These are phyloP conservation scores for Diploscapter pachys DNA, from an alignment of 1,140 invertebrate species.

Conservation along the genomic window DNA sequence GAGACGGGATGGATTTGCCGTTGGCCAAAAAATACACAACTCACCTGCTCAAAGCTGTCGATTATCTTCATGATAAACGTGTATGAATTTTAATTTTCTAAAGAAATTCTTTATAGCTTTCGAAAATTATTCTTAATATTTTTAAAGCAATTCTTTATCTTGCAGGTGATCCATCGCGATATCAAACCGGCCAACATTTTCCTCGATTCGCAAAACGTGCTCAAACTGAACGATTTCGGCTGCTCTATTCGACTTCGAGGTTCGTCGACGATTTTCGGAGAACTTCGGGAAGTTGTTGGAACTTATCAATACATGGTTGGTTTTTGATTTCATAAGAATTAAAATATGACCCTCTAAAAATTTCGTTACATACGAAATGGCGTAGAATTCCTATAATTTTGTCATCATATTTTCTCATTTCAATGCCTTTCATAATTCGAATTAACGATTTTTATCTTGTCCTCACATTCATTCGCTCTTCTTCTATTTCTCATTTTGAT, in stretches of 20 bases:
- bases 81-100: background rate
- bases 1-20: conserved; percentile 44
- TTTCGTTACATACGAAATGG: too few species aligned
- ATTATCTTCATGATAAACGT: conserved; percentile 43
- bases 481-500: too few species aligned
- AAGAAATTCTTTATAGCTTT: background rate
- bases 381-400: too few species aligned
- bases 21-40: conserved; percentile 47
- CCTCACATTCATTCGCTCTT: background rate
- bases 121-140: conserved; percentile 6
- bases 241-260: conserved; percentile 71
- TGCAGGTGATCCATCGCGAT: conserved; percentile 47
- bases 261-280: conserved; percentile 78
- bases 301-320: conserved; percentile 70
- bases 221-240: conserved; percentile 85
- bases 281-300: conserved; percentile 79
- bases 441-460: too few species aligned
- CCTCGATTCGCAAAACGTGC: conserved; percentile 75
- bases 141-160: too few species aligned
- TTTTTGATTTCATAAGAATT: too few species aligned
- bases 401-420: too few species aligned
- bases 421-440: too few species aligned
- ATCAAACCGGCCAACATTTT: conserved; percentile 76
- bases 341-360: too few species aligned
- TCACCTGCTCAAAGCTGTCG: conserved; percentile 43